A percentile compares a stretch with the other conserved stretches of the same genome.
These are phyloP conservation scores for Anoplolepis gracilipes DNA, from an alignment of 1,140 invertebrate genomes.

Conservation along the genomic window DNA sequence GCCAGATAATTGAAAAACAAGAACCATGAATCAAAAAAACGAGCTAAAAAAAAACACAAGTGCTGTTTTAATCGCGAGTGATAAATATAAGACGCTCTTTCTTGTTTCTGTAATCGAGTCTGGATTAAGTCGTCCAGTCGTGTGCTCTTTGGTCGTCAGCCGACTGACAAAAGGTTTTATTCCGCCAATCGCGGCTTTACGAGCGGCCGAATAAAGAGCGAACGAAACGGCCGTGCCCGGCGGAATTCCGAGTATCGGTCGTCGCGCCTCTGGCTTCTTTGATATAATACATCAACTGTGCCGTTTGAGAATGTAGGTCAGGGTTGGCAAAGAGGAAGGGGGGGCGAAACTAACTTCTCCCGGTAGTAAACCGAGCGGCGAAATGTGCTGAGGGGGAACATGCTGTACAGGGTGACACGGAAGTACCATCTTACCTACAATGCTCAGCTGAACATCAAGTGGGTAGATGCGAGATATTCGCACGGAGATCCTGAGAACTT, in stretches of 20 bases:
- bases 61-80: not conserved
- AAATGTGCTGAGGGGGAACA: constrained; percentile 28
- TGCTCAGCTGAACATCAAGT: not conserved
- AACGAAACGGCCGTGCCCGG: not conserved
- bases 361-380: constrained; percentile 36
- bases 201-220: constrained; percentile 10
- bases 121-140: not conserved
- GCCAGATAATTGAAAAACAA: not conserved
- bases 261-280: constrained; percentile 1
- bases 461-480: not conserved
- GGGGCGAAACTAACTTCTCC: constrained; percentile 54
- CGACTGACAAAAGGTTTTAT: constrained; percentile 3
- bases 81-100: not conserved
- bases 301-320: constrained; percentile 61
- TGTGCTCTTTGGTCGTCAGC: not conserved
- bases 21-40: not conserved
- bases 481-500: constrained; percentile 7
- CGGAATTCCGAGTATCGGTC: not conserved
- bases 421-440: not conserved
- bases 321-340: not conserved
- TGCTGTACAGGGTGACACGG: constrained; percentile 45
- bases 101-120: constrained; percentile 6
- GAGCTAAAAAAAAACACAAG: not conserved
- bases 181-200: constrained; percentile 9
- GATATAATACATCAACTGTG: constrained; percentile 25